Conservation (phyloP, 2,888 invertebrate genomes). For the Hypomecis atomaria region DNA sequence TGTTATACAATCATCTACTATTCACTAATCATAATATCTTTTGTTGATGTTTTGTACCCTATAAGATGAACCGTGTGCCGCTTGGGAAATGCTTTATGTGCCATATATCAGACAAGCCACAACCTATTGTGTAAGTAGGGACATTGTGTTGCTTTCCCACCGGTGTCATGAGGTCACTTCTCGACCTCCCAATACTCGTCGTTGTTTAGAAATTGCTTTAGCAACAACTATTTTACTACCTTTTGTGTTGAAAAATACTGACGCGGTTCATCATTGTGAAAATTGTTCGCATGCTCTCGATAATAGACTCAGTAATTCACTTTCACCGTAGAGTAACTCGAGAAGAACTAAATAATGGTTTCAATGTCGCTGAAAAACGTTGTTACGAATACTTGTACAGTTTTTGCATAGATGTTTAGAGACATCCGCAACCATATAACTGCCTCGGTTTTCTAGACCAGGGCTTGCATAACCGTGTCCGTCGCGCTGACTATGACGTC, state of each 20-base stretch:
- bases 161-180: slow-evolving; percentile 39
- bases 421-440: slow-evolving; percentile 5
- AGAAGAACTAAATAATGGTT: slow-evolving; percentile 1
- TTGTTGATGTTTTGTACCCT: slow-evolving; percentile 32
- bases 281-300: slow-evolving; percentile 14
- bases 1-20: slow-evolving; percentile 28
- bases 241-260: slow-evolving; percentile 14
- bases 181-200: slow-evolving; percentile 21
- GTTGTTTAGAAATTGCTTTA: slow-evolving; percentile 13
- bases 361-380: slow-evolving; percentile 8
- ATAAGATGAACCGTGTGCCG: slow-evolving; percentile 8
- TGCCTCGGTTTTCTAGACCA: slow-evolving; percentile 29
- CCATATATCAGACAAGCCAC: slow-evolving; percentile 31
- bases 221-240: slow-evolving; percentile 18
- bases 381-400: slow-evolving; percentile 1
- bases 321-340: slow-evolving; percentile 22
- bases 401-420: slow-evolving; percentile 2
- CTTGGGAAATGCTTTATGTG: slow-evolving; percentile 37
- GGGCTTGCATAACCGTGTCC: slow-evolving; percentile 36
- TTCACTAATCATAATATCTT: slow-evolving; percentile 29
- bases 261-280: slow-evolving; percentile 5
- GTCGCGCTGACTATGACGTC: slow-evolving; percentile 37
- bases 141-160: slow-evolving; percentile 43
- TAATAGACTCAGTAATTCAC: slow-evolving; percentile 11
- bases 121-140: slow-evolving; percentile 38